Evolutionary conservation across 2,113 vertebrate genomes (phyloP).

Genomic region (Cebus imitator): DNA sequence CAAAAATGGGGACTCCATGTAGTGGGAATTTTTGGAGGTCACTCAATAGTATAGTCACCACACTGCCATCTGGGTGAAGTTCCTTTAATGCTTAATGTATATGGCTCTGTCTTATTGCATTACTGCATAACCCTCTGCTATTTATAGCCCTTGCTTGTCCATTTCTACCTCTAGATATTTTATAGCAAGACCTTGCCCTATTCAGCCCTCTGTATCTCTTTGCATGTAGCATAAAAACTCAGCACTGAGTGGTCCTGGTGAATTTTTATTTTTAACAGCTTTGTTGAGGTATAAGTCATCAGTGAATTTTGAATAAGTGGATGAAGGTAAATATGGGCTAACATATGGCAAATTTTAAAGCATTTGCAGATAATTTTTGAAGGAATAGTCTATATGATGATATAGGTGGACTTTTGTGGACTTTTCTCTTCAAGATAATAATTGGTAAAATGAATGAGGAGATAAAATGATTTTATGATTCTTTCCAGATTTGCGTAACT

Average conservation of each 20-base stretch:
- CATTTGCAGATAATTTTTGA: background rate
- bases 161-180: background rate
- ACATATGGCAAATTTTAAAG: background rate
- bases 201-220: background rate
- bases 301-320: background rate
- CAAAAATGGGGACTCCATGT: background rate
- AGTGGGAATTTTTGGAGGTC: background rate
- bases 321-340: background rate
- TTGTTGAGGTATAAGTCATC: background rate
- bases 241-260: background rate
- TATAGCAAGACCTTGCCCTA: background rate
- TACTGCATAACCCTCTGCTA: background rate
- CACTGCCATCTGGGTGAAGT: rapidly evolving
- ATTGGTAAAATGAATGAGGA: conserved; percentile 9
- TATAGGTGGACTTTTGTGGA: background rate
- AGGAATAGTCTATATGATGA: background rate
- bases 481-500: background rate
- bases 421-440: background rate
- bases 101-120: rapidly evolving
- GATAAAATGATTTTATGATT: background rate
- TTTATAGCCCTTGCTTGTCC: background rate
- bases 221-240: background rate
- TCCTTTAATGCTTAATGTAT: rapidly evolving
- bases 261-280: background rate
- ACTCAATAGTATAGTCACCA: background rate